Conservation (phyloP, 2,888 invertebrate genomes). For the Byasa hedistus region DNA sequence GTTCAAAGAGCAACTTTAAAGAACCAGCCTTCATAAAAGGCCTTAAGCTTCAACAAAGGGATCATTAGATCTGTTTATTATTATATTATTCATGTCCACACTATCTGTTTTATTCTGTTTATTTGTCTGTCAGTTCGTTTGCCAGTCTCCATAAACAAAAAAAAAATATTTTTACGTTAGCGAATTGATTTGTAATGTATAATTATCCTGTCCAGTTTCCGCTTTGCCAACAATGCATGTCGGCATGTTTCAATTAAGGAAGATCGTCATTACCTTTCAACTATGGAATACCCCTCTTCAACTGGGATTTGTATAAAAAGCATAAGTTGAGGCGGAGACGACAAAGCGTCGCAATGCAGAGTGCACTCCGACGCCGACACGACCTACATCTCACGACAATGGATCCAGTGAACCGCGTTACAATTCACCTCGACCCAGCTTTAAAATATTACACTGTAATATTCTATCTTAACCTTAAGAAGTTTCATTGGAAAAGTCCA, state of each 20-base stretch:
- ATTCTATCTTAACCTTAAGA: constrained; percentile 12
- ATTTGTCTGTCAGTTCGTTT: too few species aligned
- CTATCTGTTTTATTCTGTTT: too few species aligned
- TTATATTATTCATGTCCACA: too few species aligned
- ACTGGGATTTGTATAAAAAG: constrained; percentile 7
- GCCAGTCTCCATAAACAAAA: too few species aligned
- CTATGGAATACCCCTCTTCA: background rate
- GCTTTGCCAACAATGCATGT: background rate
- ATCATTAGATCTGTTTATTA: too few species aligned
- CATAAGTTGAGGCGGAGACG: constrained; percentile 34
- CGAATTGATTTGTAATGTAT: background rate
- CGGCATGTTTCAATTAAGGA: background rate
- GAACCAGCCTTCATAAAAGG: too few species aligned
- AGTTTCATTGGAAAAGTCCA: background rate
- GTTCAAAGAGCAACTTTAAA: too few species aligned
- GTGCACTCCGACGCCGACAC: constrained; percentile 51
- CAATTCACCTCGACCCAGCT: constrained; percentile 24
- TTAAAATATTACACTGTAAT: constrained; percentile 20
- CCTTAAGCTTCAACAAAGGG: too few species aligned
- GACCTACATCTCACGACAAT: constrained; percentile 64
- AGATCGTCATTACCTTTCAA: background rate
- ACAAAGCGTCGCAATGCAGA: constrained; percentile 65
- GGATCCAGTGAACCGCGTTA: constrained; percentile 31
- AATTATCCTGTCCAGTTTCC: background rate
- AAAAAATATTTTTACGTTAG: background rate